phyloP scores from a whole-genome alignment of 2,113 vertebrate species.

The Halcyon malimbica region DNA sequence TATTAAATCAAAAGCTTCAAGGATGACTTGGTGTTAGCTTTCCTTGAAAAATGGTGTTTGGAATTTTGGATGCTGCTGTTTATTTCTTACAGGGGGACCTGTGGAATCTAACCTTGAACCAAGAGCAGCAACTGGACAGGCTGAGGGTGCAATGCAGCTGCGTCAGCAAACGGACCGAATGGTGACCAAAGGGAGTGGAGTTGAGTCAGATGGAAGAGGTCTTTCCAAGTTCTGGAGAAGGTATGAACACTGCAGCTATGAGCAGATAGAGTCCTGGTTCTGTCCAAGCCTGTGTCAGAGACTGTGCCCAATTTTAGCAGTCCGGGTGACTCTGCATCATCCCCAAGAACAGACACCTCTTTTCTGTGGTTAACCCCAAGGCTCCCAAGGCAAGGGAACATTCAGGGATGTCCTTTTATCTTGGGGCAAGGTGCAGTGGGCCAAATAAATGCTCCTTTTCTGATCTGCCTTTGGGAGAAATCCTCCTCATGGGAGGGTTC shows the following conservation, averaged over 20 bases:
- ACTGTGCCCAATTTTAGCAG: neutral
- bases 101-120: neutral
- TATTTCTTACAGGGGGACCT: neutral
- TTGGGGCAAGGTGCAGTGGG: neutral
- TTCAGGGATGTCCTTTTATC: neutral
- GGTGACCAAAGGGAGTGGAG: neutral
- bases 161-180: neutral
- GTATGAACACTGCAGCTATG: neutral
- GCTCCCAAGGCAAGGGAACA: neutral
- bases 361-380: neutral
- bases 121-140: neutral
- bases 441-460: neutral
- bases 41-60: neutral
- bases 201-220: neutral
- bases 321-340: neutral
- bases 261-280: neutral
- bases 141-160: neutral
- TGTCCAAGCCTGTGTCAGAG: neutral
- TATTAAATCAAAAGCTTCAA: neutral
- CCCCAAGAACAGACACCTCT: neutral
- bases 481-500: neutral
- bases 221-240: slow-evolving; percentile 25
- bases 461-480: neutral
- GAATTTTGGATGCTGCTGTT: neutral
- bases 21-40: neutral